Evolutionary conservation across 2,888 invertebrate genomes (phyloP).

Genomic region (Sminthurides aquaticus): DNA sequence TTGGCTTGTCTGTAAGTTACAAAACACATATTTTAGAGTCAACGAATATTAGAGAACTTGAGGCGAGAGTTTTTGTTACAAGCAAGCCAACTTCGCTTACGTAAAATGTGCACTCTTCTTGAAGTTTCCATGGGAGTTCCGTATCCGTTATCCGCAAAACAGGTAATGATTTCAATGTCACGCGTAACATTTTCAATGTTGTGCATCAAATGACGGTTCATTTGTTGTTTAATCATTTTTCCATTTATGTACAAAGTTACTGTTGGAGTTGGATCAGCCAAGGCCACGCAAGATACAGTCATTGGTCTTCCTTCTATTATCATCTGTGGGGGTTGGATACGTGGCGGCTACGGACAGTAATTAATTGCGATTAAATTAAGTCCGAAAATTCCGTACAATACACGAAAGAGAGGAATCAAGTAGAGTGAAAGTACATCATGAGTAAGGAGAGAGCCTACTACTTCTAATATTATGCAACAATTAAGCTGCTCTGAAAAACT

Average conservation of each 20-base stretch:
- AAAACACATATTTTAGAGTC: slow-evolving; percentile 34
- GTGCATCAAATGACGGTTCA: slow-evolving; percentile 75
- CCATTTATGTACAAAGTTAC: slow-evolving; percentile 74
- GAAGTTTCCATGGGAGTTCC: slow-evolving; percentile 80
- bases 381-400: neutral
- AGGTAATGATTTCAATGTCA: slow-evolving; percentile 77
- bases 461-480: too few relatives aligned
- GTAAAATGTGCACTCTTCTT: slow-evolving; percentile 69
- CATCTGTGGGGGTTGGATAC: slow-evolving; percentile 72
- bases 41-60: too few relatives aligned
- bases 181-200: slow-evolving; percentile 76
- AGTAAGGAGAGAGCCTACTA: too few relatives aligned
- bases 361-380: too few relatives aligned
- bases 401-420: slow-evolving; percentile 17
- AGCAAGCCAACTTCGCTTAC: too few relatives aligned
- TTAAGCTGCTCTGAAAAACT: too few relatives aligned
- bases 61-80: too few relatives aligned
- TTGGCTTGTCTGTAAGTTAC: slow-evolving; percentile 60
- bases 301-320: slow-evolving; percentile 77
- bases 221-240: slow-evolving; percentile 69
- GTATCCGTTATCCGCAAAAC: slow-evolving; percentile 80
- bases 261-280: slow-evolving; percentile 77
- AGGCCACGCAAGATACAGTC: slow-evolving; percentile 70
- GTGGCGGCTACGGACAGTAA: slow-evolving; percentile 59
- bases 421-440: slow-evolving; percentile 1